Conservation (phyloP, 1,140 invertebrate genomes). For the Diprion similis region DNA sequence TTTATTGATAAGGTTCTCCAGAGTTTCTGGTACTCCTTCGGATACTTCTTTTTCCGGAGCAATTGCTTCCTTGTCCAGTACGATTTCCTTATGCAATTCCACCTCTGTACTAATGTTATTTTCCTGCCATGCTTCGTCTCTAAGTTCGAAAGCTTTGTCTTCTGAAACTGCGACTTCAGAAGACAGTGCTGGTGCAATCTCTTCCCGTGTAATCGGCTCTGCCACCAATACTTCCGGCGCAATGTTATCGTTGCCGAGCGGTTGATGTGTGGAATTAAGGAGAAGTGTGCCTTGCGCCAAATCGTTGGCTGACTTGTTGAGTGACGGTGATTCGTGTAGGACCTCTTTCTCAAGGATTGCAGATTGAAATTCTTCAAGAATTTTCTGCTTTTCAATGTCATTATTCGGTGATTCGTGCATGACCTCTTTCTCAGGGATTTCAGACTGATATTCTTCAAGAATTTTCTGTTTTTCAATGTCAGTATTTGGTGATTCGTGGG, state of each 20-base stretch:
- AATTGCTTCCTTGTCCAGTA: neutral
- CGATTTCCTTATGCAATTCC: neutral
- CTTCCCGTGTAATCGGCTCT: too few species aligned
- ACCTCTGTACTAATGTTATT: neutral
- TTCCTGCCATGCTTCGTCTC: neutral
- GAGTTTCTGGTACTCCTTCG: neutral
- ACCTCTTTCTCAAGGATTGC: neutral
- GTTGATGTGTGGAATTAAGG: neutral
- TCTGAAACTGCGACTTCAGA: too few species aligned
- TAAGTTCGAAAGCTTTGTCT: neutral
- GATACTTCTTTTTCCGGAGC: neutral
- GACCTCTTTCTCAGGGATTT: neutral
- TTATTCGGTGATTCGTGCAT: neutral
- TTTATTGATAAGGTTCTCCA: neutral
- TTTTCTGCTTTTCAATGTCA: neutral
- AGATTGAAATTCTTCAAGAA: neutral
- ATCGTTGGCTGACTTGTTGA: neutral
- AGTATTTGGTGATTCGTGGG: neutral
- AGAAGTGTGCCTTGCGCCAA: neutral
- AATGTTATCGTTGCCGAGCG: neutral
- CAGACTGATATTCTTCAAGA: neutral
- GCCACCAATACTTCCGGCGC: too few species aligned
- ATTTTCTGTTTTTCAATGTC: neutral
- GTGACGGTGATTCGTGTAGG: neutral
- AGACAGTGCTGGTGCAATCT: too few species aligned